Conservation (phyloP, 1,140 invertebrate species). For the Eulimnadia texana region DNA sequence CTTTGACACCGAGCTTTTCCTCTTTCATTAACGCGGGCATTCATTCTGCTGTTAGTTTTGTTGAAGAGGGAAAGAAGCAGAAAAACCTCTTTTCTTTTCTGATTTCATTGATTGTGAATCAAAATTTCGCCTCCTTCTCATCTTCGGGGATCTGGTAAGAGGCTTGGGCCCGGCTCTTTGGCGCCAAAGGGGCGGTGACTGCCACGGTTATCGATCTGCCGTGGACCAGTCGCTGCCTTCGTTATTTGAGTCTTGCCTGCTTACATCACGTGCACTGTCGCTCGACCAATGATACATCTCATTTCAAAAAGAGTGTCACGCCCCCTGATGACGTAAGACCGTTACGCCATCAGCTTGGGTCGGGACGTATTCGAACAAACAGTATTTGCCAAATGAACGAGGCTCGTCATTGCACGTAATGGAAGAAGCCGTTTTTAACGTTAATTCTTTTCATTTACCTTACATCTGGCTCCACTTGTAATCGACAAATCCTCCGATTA, state of each 20-base stretch:
- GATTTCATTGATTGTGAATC: too few species aligned
- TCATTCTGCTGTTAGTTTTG: too few species aligned
- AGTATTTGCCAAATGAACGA: background rate
- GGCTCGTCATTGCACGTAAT: background rate
- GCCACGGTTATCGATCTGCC: background rate
- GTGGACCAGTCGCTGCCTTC: background rate
- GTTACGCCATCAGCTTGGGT: background rate
- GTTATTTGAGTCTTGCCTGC: too few species aligned
- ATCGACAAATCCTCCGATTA: too few species aligned
- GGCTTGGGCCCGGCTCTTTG: background rate
- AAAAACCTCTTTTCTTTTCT: too few species aligned
- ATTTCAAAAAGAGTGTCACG: too few species aligned
- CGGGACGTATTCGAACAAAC: background rate
- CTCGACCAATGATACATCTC: too few species aligned
- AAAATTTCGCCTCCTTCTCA: too few species aligned
- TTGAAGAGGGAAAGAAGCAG: too few species aligned
- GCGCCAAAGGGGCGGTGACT: background rate
- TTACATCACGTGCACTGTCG: background rate
- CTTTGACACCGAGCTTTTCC: too few species aligned
- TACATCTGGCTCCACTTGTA: too few species aligned
- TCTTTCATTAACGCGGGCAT: too few species aligned
- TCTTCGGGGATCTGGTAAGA: background rate
- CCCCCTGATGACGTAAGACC: background rate
- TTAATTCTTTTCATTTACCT: background rate
- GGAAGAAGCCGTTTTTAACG: background rate